Evolutionary conservation across 2,888 invertebrate genomes (phyloP).

Genomic region (Anodontia alba): DNA sequence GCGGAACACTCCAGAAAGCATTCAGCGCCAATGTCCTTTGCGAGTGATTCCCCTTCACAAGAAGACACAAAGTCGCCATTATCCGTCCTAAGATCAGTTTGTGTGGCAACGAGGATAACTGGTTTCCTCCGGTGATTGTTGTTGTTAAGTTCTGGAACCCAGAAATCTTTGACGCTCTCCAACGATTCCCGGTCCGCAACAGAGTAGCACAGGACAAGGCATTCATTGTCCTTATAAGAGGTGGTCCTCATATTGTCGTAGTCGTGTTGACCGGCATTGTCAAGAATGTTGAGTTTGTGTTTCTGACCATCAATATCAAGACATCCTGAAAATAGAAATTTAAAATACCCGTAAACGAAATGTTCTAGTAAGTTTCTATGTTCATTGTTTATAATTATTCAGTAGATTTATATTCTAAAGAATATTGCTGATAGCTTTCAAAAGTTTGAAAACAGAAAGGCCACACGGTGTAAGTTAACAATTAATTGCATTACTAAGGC

Average conservation of each 20-base stretch:
- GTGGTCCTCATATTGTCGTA: conserved; percentile 68
- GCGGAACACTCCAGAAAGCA: conserved; percentile 74
- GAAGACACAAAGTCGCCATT: conserved; percentile 33
- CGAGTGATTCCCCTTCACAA: conserved; percentile 69
- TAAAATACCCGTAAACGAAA: not conserved
- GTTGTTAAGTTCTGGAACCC: conserved; percentile 75
- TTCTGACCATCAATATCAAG: conserved; percentile 72
- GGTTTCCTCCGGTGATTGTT: conserved; percentile 66
- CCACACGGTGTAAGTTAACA: no score
- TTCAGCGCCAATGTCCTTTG: conserved; percentile 73
- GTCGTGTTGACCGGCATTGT: conserved; percentile 77
- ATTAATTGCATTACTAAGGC: no score
- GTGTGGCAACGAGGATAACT: conserved; percentile 74
- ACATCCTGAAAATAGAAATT: conserved; percentile 62
- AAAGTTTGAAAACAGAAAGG: no score
- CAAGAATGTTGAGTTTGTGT: conserved; percentile 71
- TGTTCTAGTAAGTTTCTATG: conserved; percentile 28
- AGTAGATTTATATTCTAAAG: no score
- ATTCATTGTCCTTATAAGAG: conserved; percentile 73
- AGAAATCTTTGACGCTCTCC: conserved; percentile 70
- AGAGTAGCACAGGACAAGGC: conserved; percentile 74
- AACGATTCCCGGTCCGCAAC: conserved; percentile 72
- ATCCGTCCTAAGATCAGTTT: conserved; percentile 67
- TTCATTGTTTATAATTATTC: no score
- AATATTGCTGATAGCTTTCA: not conserved